Conservation (phyloP, 2,797 vertebrate genomes). For the Caiman crocodilus region DNA sequence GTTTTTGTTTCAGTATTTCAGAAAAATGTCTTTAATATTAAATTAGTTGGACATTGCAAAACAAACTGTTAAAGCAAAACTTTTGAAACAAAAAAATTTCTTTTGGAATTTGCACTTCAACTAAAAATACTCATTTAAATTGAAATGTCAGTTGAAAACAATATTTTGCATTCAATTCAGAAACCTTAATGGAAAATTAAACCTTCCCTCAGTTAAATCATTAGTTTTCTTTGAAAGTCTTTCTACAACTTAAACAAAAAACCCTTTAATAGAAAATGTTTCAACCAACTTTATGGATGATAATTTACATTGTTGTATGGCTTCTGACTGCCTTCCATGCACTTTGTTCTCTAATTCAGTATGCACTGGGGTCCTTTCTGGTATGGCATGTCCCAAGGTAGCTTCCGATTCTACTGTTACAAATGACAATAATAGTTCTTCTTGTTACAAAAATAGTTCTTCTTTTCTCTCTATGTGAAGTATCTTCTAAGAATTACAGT, state of each 20-base stretch:
- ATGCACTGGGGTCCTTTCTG: not conserved
- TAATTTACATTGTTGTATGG: not conserved
- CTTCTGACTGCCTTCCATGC: conserved; percentile 35
- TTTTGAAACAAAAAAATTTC: too few species aligned
- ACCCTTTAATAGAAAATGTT: not conserved
- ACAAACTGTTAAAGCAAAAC: too few species aligned
- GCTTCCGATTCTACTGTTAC: not conserved
- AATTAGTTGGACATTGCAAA: too few species aligned
- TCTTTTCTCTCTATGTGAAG: not conserved
- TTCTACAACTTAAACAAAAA: conserved; percentile 14
- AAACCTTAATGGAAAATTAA: too few species aligned
- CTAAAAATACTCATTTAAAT: conserved; percentile 47
- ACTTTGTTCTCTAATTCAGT: not conserved
- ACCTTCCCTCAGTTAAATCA: too few species aligned
- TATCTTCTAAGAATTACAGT: not conserved
- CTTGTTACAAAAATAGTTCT: not conserved
- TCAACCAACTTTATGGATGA: not conserved
- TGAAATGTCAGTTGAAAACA: conserved; percentile 29
- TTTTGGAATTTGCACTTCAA: conserved; percentile 7
- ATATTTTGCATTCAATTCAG: not conserved
- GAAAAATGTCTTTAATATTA: too few species aligned
- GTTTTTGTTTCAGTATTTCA: too few species aligned
- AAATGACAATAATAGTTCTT: not conserved
- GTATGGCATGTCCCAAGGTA: not conserved
- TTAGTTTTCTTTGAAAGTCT: not conserved